A percentile compares a stretch with the other conserved stretches of the same genome.
Conservation (phyloP, 2,888 invertebrate species). For the Aphidius colemani region DNA sequence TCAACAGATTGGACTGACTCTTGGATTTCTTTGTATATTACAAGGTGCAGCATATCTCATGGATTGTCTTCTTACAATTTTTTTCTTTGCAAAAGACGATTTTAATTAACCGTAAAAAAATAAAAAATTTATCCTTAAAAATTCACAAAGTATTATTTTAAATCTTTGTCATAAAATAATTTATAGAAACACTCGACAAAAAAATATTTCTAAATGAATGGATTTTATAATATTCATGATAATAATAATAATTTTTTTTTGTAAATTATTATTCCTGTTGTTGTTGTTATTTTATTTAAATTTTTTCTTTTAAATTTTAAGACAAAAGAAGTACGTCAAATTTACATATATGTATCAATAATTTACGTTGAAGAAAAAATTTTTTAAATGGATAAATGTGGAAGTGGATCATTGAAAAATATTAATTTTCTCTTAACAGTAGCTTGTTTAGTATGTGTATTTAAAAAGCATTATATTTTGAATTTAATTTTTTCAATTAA, state of each 20-base stretch:
- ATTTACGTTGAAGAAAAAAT: neutral
- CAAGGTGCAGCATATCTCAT: slow-evolving; percentile 79
- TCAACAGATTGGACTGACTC: slow-evolving; percentile 74
- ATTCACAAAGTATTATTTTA: neutral
- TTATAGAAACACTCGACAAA: neutral
- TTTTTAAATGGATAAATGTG: slow-evolving; percentile 9
- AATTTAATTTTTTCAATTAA: no score
- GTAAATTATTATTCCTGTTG: neutral
- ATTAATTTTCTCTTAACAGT: slow-evolving; percentile 39
- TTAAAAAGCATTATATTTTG: neutral
- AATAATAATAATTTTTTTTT: no score
- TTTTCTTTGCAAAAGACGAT: slow-evolving; percentile 74
- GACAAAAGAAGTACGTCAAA: neutral
- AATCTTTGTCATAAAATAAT: neutral
- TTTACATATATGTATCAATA: neutral
- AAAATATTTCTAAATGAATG: no score
- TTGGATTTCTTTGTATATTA: slow-evolving; percentile 80
- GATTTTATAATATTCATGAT: no score
- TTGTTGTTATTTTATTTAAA: neutral
- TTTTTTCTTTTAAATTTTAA: neutral
- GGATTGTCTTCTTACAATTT: slow-evolving; percentile 78
- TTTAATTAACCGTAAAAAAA: slow-evolving; percentile 36
- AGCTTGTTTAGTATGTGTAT: slow-evolving; percentile 1
- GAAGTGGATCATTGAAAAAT: slow-evolving; percentile 32
- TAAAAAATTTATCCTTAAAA: neutral